A percentile compares a stretch with the other conserved stretches of the same genome.
Conservation (phyloP, 1,140 invertebrate species). For the Pachypsylla venusta region DNA sequence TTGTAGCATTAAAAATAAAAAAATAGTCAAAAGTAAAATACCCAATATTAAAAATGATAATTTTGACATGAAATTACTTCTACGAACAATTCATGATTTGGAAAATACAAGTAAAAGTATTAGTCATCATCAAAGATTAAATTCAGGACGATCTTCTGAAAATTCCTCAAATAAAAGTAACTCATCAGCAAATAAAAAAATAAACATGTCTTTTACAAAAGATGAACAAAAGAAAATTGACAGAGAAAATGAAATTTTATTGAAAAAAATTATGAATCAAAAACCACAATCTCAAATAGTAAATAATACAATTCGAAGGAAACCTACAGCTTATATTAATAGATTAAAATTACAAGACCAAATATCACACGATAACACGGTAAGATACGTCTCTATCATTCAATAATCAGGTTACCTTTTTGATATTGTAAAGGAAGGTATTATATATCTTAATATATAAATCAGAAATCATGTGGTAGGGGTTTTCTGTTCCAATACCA, state of each 20-base stretch:
- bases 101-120: neutral
- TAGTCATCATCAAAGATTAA: too few species aligned
- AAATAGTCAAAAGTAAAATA: neutral
- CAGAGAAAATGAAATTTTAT: neutral
- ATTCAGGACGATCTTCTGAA: neutral
- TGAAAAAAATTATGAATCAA: neutral
- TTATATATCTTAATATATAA: too few species aligned
- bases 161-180: neutral
- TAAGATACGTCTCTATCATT: too few species aligned
- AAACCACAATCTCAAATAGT: neutral
- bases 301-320: neutral
- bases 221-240: neutral
- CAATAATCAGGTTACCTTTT: too few species aligned
- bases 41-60: neutral
- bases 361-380: constrained; percentile 1
- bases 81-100: neutral
- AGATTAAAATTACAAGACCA: neutral
- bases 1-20: neutral
- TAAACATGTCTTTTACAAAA: neutral
- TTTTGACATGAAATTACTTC: neutral
- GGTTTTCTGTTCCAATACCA: too few species aligned
- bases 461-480: too few species aligned
- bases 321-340: constrained; percentile 1
- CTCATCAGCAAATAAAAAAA: neutral
- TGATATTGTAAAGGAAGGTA: too few species aligned